Percentiles rank a stretch among this genome's conserved stretches.
Conservation (phyloP, 2,797 vertebrate species). For the Enteromius mattozi region DNA sequence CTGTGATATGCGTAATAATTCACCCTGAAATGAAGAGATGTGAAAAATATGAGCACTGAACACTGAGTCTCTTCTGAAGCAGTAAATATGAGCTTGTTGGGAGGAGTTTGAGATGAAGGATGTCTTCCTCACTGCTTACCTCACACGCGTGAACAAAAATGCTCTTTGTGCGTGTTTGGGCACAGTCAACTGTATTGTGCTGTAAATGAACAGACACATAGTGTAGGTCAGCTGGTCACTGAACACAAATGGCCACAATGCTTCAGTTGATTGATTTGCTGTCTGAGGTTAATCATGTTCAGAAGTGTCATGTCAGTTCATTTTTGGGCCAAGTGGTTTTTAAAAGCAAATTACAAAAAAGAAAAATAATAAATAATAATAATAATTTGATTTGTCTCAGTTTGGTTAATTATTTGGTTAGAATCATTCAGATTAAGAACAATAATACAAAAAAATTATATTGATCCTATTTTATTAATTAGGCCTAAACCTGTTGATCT, state of each 20-base stretch:
- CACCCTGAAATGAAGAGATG: conserved; percentile 17
- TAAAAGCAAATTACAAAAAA: background rate
- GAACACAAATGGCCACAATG: conserved; percentile 58
- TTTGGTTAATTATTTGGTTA: background rate
- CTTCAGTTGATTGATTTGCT: conserved; percentile 61
- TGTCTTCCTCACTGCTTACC: conserved; percentile 46
- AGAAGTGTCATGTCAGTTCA: conserved; percentile 21
- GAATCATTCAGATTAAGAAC: background rate
- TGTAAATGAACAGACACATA: conserved; percentile 23
- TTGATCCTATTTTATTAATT: background rate
- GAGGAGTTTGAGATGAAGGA: conserved; percentile 38
- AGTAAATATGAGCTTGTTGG: conserved; percentile 25
- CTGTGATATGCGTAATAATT: conserved; percentile 21
- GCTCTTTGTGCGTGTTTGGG: conserved; percentile 54
- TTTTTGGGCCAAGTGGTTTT: background rate
- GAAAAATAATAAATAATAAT: background rate
- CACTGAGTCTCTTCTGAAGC: conserved; percentile 22
- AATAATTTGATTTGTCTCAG: background rate
- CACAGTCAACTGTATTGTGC: conserved; percentile 56
- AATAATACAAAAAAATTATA: background rate
- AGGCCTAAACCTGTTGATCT: conserved; percentile 13
- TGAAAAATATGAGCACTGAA: conserved; percentile 13
- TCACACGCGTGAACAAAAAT: conserved; percentile 52
- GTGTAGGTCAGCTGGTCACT: conserved; percentile 55
- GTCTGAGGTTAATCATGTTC: conserved; percentile 54